Conservation (phyloP, 1,140 invertebrate species). For the Brachionus rotundiformis region DNA sequence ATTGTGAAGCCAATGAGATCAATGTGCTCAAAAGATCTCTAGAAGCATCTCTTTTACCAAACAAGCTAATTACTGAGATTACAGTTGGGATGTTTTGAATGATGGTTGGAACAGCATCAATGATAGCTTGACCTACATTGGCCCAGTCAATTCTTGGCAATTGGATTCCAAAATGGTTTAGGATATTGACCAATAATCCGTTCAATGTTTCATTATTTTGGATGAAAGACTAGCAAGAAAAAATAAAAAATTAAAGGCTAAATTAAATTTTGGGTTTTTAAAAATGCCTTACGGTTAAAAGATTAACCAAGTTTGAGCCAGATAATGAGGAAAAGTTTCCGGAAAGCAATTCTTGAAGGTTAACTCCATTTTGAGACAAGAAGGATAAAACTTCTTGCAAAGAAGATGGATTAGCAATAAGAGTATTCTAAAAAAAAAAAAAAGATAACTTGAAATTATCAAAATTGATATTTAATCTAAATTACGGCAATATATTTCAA, state of each 20-base stretch:
- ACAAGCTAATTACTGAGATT: neutral
- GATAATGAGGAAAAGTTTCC: neutral
- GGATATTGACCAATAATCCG: neutral
- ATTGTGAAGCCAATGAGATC: neutral
- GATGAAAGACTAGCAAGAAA: no score
- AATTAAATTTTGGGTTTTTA: neutral
- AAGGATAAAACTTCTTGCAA: neutral
- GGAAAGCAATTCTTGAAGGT: neutral
- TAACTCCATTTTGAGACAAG: constrained; percentile 7
- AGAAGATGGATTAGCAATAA: neutral
- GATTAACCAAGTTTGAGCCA: neutral
- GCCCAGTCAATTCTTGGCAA: neutral
- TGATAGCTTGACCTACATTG: neutral
- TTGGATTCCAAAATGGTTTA: neutral
- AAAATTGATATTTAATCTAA: neutral
- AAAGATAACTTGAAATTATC: neutral
- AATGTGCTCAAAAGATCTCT: neutral
- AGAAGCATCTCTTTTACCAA: constrained; percentile 17
- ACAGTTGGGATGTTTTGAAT: neutral
- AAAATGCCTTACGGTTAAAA: neutral
- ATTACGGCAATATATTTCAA: neutral
- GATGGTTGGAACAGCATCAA: constrained; percentile 9
- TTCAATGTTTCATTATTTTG: neutral
- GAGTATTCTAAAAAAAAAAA: neutral
- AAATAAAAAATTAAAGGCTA: no score